A percentile compares a stretch with the other conserved stretches of the same genome.
Evolutionary conservation across 2,797 vertebrate species (phyloP).

Genomic region (Choloepus didactylus): DNA sequence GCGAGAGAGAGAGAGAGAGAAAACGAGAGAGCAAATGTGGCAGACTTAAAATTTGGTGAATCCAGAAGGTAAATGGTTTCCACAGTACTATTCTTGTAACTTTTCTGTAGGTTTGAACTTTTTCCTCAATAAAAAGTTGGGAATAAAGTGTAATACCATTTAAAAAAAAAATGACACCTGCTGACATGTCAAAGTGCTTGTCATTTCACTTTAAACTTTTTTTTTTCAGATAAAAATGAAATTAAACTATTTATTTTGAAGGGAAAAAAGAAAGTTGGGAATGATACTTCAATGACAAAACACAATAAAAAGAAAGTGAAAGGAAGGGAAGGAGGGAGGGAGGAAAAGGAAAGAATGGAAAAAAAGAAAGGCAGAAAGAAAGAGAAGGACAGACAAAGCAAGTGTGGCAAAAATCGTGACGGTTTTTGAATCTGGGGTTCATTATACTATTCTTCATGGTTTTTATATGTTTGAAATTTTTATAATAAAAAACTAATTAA

Average conservation of each 20-base stretch:
- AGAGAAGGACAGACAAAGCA: neutral
- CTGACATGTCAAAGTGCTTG: too few species aligned
- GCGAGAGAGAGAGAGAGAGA: neutral
- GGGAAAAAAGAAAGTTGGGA: neutral
- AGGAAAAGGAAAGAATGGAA: neutral
- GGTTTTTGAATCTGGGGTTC: neutral
- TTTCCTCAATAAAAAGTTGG: slow-evolving; percentile 14
- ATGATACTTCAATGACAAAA: slow-evolving; percentile 7
- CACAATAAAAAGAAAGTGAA: neutral
- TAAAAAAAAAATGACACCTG: too few species aligned
- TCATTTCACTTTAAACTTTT: too few species aligned
- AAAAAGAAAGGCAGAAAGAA: neutral
- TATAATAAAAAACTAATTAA: too few species aligned
- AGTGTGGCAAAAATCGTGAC: neutral
- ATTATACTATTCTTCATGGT: neutral
- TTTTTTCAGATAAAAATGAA: too few species aligned
- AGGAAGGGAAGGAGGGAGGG: neutral
- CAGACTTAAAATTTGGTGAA: neutral
- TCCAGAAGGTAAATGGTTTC: neutral
- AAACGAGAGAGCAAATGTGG: neutral
- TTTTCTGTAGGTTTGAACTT: slow-evolving; percentile 36
- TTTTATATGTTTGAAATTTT: neutral
- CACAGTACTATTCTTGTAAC: neutral
- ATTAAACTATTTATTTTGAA: too few species aligned
- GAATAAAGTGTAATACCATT: neutral